Percentiles rank a stretch among this genome's conserved stretches.
Evolutionary conservation across 2,888 invertebrate species (phyloP).

Genomic region (Synergus umbraculus): DNA sequence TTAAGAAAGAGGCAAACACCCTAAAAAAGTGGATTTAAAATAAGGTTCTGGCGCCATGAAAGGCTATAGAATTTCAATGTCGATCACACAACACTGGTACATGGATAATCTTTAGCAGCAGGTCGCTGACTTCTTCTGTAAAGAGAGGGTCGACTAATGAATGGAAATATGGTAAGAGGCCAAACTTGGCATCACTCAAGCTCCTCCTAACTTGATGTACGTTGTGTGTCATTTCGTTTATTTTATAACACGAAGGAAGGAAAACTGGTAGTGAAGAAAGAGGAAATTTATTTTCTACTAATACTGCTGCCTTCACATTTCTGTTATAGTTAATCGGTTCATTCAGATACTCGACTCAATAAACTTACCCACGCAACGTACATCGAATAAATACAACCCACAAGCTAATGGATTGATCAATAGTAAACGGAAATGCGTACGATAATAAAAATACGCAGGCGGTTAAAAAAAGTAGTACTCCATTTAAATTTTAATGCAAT

Average conservation of each 20-base stretch:
- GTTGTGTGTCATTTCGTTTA: slow-evolving; percentile 41
- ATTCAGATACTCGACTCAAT: slow-evolving; percentile 35
- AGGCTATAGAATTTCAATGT: slow-evolving; percentile 60
- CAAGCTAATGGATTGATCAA: slow-evolving; percentile 26
- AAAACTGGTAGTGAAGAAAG: neutral
- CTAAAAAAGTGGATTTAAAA: slow-evolving; percentile 9
- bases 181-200: slow-evolving; percentile 54
- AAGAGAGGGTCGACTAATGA: slow-evolving; percentile 53
- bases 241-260: neutral
- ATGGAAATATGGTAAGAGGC: slow-evolving; percentile 65
- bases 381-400: slow-evolving; percentile 24
- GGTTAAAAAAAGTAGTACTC: neutral
- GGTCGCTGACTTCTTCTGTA: slow-evolving; percentile 61
- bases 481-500: neutral
- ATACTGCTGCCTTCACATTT: slow-evolving; percentile 16
- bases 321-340: slow-evolving; percentile 34
- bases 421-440: slow-evolving; percentile 28
- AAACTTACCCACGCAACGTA: slow-evolving; percentile 35
- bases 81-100: slow-evolving; percentile 39
- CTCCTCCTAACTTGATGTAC: slow-evolving; percentile 41
- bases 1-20: neutral
- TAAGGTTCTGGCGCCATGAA: slow-evolving; percentile 29
- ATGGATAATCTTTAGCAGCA: slow-evolving; percentile 54
- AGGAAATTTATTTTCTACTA: slow-evolving; percentile 26
- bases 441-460: slow-evolving; percentile 1